Percentiles rank a stretch among this genome's conserved stretches.
phyloP scores from a whole-genome alignment of 2,797 vertebrate species.

The Halcyon badia region DNA sequence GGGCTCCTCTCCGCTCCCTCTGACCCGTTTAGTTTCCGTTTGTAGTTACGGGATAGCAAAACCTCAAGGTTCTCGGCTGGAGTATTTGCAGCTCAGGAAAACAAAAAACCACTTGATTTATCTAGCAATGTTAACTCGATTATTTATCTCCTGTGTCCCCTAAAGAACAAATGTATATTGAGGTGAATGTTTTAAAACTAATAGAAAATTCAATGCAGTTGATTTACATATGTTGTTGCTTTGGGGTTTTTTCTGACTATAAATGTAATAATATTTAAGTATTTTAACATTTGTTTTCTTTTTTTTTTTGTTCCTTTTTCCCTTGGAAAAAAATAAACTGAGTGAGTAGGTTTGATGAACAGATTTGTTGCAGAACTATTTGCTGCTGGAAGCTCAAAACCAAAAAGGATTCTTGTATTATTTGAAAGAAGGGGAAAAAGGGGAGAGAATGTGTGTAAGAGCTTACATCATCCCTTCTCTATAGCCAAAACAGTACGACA shows the following conservation, averaged over 20 bases:
- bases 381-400: not conserved
- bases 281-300: slow-evolving; percentile 2
- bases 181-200: slow-evolving; percentile 57
- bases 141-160: slow-evolving; percentile 40
- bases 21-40: not conserved
- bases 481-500: not conserved
- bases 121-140: not conserved
- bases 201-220: slow-evolving; percentile 30
- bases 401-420: not conserved
- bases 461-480: not conserved
- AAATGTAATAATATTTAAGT: slow-evolving; percentile 60
- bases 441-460: not conserved
- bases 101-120: not conserved
- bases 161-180: slow-evolving; percentile 55
- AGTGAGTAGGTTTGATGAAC: not conserved
- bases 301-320: slow-evolving; percentile 2
- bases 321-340: slow-evolving; percentile 41
- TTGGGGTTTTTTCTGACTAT: not conserved
- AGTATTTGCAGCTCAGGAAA: slow-evolving; percentile 52
- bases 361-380: not conserved
- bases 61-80: not conserved
- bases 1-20: not conserved
- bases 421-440: not conserved
- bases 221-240: not conserved
- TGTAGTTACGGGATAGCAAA: not conserved